Percentiles rank a stretch among this genome's conserved stretches.
Conservation (phyloP, 2,888 invertebrate species). For the Hipparchia semele region DNA sequence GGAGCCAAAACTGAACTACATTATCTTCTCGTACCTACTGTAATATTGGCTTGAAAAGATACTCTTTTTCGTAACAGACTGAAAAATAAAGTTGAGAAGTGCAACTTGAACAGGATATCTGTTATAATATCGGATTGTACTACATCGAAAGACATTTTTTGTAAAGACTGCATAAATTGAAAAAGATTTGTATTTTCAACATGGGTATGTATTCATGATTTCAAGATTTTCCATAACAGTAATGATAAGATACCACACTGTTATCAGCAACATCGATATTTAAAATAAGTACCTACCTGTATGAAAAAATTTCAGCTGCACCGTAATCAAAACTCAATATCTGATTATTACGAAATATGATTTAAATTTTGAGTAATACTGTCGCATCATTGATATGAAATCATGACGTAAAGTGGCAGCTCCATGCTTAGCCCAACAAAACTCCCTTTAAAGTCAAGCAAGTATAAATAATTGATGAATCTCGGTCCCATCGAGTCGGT, state of each 20-base stretch:
- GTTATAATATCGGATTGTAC: background rate
- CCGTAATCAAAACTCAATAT: background rate
- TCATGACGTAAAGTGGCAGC: constrained; percentile 45
- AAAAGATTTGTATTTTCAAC: background rate
- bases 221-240: constrained; percentile 8
- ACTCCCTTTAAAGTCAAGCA: constrained; percentile 59
- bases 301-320: background rate
- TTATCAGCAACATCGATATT: constrained; percentile 3
- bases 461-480: constrained; percentile 70
- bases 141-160: background rate
- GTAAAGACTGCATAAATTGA: background rate
- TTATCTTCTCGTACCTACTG: background rate
- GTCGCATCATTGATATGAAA: constrained; percentile 53
- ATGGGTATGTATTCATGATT: too few relatives aligned
- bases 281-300: background rate
- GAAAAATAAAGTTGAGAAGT: background rate
- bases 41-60: background rate
- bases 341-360: background rate
- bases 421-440: constrained; percentile 34
- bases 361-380: constrained; percentile 20
- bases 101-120: too few relatives aligned
- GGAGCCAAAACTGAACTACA: background rate
- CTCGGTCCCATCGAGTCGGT: constrained; percentile 53
- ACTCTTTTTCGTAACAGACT: background rate
- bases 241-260: background rate